phyloP scores from a whole-genome alignment of 1,140 invertebrate genomes.

The Pogonomyrmex barbatus region DNA sequence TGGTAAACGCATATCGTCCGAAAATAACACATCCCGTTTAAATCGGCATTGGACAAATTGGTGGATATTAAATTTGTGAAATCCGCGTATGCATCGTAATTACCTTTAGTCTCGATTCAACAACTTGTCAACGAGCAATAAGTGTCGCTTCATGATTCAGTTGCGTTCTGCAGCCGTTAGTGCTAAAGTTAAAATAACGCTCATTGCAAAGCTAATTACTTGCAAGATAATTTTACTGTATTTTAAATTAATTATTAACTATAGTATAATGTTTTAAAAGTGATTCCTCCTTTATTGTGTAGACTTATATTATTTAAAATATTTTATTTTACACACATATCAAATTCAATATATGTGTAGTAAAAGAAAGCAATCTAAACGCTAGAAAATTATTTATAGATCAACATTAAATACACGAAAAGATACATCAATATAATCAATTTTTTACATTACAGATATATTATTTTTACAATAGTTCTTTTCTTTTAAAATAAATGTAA shows the following conservation, averaged over 20 bases:
- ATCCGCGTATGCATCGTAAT: conserved; percentile 33
- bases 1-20: conserved; percentile 14
- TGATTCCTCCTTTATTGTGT: background rate
- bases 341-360: background rate
- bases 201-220: conserved; percentile 13
- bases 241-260: background rate
- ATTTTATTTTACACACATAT: background rate
- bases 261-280: background rate
- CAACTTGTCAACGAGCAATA: conserved; percentile 31
- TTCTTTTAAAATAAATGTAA: background rate
- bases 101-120: conserved; percentile 28
- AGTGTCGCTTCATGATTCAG: conserved; percentile 27
- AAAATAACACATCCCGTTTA: conserved; percentile 42
- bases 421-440: background rate
- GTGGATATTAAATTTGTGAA: conserved; percentile 46
- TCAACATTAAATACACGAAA: background rate
- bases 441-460: background rate
- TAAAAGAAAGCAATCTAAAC: background rate
- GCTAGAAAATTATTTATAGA: background rate
- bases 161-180: background rate
- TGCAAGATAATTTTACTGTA: background rate
- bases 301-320: background rate
- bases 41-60: conserved; percentile 22
- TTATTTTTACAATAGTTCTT: background rate
- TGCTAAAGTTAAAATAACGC: background rate